Evolutionary conservation across 2,113 vertebrate species (phyloP).

Genomic region (Plestiodon gilberti): DNA sequence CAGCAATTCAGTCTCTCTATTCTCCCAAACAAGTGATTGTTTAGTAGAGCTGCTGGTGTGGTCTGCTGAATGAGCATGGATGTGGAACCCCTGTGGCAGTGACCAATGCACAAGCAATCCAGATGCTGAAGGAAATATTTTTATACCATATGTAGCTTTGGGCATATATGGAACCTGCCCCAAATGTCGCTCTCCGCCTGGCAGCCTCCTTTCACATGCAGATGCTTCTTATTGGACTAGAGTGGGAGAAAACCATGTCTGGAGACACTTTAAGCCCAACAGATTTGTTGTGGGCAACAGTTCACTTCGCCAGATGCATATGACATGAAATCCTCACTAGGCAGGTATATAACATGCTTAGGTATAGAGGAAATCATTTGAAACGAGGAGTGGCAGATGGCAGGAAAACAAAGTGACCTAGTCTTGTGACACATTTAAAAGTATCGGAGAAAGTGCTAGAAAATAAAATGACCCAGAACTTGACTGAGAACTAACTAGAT

Average conservation of each 20-base stretch:
- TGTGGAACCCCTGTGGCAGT: neutral
- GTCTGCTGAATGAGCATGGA: neutral
- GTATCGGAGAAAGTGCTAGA: neutral
- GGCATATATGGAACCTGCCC: neutral
- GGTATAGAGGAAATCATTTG: too few relatives aligned
- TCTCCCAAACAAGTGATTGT: neutral
- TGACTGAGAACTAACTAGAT: constrained; percentile 14
- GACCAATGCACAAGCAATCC: neutral
- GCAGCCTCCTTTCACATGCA: neutral
- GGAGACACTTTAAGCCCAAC: too few relatives aligned
- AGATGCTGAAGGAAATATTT: neutral
- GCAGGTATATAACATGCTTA: too few relatives aligned
- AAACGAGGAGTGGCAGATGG: too few relatives aligned
- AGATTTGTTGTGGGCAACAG: too few relatives aligned
- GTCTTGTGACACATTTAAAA: too few relatives aligned
- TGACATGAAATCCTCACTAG: too few relatives aligned
- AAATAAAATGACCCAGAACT: constrained; percentile 24
- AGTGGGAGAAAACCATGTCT: neutral
- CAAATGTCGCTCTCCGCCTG: neutral
- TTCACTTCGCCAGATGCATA: too few relatives aligned
- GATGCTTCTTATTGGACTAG: neutral
- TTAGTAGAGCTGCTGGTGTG: neutral
- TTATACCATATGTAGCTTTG: neutral
- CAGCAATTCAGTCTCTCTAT: neutral
- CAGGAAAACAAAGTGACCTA: too few relatives aligned